Conservation (phyloP, 2,888 invertebrate genomes). For the Calameuta pallipes region DNA sequence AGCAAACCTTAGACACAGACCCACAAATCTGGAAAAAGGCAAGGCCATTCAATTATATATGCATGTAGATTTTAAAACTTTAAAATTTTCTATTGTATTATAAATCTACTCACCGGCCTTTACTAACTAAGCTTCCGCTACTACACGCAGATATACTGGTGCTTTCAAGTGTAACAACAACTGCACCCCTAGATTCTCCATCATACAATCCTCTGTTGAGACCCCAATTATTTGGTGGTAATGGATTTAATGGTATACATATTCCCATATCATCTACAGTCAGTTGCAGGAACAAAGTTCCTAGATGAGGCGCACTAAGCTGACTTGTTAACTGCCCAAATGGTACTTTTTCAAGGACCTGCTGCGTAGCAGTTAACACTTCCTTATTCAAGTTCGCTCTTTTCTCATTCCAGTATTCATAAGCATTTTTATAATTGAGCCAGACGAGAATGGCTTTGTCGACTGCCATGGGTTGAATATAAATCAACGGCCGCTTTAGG, state of each 20-base stretch:
- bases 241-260: slow-evolving; percentile 89
- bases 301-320: slow-evolving; percentile 82
- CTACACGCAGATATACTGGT: slow-evolving; percentile 97
- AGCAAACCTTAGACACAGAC: slow-evolving; percentile 93
- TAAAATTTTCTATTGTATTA: not conserved
- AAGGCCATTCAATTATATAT: not conserved
- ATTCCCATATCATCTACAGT: slow-evolving; percentile 98
- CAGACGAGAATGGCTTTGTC: slow-evolving; percentile 98
- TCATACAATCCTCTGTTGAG: slow-evolving; percentile 75
- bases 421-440: slow-evolving; percentile 99
- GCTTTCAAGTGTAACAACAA: slow-evolving; percentile 94
- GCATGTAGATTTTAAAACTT: not conserved
- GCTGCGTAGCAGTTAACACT: slow-evolving; percentile 81
- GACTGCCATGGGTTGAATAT: slow-evolving; percentile 96
- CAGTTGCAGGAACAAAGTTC: slow-evolving; percentile 91
- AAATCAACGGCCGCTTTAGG: slow-evolving; percentile 91
- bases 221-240: slow-evolving; percentile 77
- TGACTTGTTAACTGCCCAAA: slow-evolving; percentile 84
- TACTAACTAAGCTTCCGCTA: slow-evolving; percentile 94
- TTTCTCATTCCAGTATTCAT: slow-evolving; percentile 99
- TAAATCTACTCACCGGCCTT: slow-evolving; percentile 70
- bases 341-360: slow-evolving; percentile 81
- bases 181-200: slow-evolving; percentile 86
- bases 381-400: slow-evolving; percentile 91
- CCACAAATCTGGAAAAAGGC: slow-evolving; percentile 76